Conservation (phyloP, 1,140 invertebrate species). For the Gonioctena quinquepunctata region DNA sequence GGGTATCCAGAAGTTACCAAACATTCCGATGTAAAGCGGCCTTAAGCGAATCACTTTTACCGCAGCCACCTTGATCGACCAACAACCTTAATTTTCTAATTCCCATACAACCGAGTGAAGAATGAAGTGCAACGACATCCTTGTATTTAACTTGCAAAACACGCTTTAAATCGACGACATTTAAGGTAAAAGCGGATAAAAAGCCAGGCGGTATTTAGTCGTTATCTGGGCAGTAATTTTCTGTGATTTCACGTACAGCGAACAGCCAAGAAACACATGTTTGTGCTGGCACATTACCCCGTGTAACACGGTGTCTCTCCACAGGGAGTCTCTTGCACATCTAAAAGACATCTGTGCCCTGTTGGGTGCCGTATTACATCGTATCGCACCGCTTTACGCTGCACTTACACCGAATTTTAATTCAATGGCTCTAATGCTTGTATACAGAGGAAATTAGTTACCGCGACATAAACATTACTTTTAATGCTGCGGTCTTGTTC, state of each 20-base stretch:
- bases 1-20: too few relatives aligned
- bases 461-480: background rate
- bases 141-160: conserved; percentile 20
- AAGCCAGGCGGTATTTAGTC: background rate
- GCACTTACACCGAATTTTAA: conserved; percentile 17
- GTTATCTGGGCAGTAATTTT: conserved; percentile 8
- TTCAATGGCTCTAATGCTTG: background rate
- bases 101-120: conserved; percentile 8
- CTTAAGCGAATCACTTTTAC: too few relatives aligned
- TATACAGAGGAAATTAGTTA: background rate
- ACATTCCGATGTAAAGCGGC: too few relatives aligned
- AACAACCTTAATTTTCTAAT: too few relatives aligned
- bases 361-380: conserved; percentile 13
- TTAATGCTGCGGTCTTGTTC: too few relatives aligned
- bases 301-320: conserved; percentile 27
- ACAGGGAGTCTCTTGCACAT: conserved; percentile 20
- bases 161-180: conserved; percentile 16
- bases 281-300: conserved; percentile 17
- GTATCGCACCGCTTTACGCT: conserved; percentile 16
- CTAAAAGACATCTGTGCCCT: conserved; percentile 20
- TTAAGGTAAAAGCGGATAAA: conserved; percentile 17
- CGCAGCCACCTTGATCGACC: too few relatives aligned
- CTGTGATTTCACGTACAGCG: conserved; percentile 26
- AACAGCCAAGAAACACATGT: conserved; percentile 18
- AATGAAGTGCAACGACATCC: background rate